phyloP scores from a whole-genome alignment of 2,888 invertebrate genomes.

The Temnothorax unifasciatus region DNA sequence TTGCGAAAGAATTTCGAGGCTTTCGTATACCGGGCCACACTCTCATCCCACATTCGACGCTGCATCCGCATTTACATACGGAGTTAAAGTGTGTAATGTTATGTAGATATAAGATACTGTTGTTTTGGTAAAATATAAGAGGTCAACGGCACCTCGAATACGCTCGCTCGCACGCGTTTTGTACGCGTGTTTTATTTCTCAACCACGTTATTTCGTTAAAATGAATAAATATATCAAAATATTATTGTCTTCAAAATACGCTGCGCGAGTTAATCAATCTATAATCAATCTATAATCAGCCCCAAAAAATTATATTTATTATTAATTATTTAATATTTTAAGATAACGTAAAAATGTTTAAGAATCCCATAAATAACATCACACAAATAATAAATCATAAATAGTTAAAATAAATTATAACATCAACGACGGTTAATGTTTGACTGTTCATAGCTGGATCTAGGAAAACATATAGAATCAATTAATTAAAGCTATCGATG shows the following conservation, averaged over 20 bases:
- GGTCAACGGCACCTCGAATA: neutral
- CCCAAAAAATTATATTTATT: neutral
- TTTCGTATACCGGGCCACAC: conserved; percentile 18
- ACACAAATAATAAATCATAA: neutral
- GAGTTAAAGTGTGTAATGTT: conserved; percentile 6
- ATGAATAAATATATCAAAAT: neutral
- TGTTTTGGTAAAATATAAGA: conserved; percentile 1
- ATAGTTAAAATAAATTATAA: neutral
- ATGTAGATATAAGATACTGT: conserved; percentile 4
- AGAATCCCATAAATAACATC: neutral
- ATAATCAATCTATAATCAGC: no score
- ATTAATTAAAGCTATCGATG: conserved; percentile 20
- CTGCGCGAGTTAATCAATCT: neutral
- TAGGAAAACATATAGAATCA: neutral
- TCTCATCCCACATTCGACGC: conserved; percentile 38
- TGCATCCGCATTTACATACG: conserved; percentile 38
- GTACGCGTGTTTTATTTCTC: neutral
- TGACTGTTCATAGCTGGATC: neutral
- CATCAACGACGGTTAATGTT: neutral
- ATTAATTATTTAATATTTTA: neutral
- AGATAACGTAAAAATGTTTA: neutral
- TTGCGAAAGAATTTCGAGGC: conserved; percentile 25
- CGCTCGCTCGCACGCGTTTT: neutral
- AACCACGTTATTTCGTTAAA: neutral
- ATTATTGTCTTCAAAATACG: neutral